A percentile compares a stretch with the other conserved stretches of the same genome.
phyloP scores from a whole-genome alignment of 2,797 vertebrate genomes.

The Helostoma temminkii region DNA sequence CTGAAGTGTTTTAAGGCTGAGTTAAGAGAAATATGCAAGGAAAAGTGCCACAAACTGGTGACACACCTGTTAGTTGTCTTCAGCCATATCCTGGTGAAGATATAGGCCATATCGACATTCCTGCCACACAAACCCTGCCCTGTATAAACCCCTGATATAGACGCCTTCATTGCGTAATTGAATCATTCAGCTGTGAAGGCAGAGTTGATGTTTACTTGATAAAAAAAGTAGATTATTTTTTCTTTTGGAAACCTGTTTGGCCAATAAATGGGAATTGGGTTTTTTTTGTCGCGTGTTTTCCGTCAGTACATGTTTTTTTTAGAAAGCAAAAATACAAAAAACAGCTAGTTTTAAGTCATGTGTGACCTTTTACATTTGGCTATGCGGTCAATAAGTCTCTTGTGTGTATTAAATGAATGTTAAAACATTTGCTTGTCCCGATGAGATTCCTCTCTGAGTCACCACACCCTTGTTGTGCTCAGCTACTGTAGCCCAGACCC shows the following conservation, averaged over 20 bases:
- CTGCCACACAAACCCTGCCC: slow-evolving; percentile 11
- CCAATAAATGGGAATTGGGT: not conserved
- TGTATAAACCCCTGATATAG: not conserved
- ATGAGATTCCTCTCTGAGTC: slow-evolving; percentile 68
- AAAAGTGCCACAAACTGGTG: not conserved
- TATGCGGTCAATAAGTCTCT: not conserved
- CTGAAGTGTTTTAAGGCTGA: not conserved
- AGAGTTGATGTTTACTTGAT: not conserved
- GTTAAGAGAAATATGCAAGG: not conserved
- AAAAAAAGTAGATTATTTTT: slow-evolving; percentile 38
- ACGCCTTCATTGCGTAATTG: slow-evolving; percentile 37
- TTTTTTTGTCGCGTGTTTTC: not conserved
- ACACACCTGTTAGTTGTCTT: slow-evolving; percentile 45
- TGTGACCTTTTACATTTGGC: not conserved
- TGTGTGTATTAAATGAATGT: slow-evolving; percentile 1
- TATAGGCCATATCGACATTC: slow-evolving; percentile 8
- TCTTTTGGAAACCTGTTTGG: slow-evolving; percentile 45
- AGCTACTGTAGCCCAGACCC: slow-evolving; percentile 58
- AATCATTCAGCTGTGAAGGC: slow-evolving; percentile 17
- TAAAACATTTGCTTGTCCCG: slow-evolving; percentile 41
- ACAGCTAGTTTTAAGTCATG: not conserved
- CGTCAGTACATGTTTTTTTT: not conserved
- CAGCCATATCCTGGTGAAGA: not conserved
- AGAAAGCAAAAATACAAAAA: not conserved
- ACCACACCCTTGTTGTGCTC: slow-evolving; percentile 80